phyloP scores from a whole-genome alignment of 2,113 vertebrate genomes.

The Pteruthius melanotis region DNA sequence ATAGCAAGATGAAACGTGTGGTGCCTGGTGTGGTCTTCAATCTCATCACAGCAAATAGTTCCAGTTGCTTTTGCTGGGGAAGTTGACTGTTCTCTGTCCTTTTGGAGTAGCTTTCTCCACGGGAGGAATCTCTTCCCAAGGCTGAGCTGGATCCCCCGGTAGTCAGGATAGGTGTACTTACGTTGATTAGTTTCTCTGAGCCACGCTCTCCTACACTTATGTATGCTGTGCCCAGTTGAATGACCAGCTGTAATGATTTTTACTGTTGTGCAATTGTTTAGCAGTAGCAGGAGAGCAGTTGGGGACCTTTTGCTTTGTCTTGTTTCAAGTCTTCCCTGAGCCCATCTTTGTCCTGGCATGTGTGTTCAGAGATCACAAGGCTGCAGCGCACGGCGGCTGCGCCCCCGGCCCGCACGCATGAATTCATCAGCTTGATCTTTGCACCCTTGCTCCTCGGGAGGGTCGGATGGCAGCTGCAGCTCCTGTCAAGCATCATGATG shows the following conservation, averaged over 20 bases:
- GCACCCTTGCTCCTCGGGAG: not conserved
- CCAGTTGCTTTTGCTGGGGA: not conserved
- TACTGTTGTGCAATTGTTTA: not conserved
- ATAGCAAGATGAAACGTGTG: not conserved
- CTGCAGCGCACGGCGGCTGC: rapidly evolving
- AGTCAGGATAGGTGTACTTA: not conserved
- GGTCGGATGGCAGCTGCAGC: slow-evolving; percentile 36
- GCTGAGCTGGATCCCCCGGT: not conserved
- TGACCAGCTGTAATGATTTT: not conserved
- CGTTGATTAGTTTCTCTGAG: not conserved
- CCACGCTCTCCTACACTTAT: rapidly evolving
- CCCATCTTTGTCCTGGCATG: not conserved
- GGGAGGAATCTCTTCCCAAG: not conserved
- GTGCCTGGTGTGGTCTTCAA: not conserved
- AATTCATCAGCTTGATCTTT: slow-evolving; percentile 46
- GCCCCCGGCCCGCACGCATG: not conserved
- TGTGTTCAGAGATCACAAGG: not conserved
- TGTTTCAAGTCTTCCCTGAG: not conserved
- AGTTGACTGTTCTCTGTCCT: not conserved
- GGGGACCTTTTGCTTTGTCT: not conserved
- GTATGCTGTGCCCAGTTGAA: not conserved
- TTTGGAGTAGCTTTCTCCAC: not conserved
- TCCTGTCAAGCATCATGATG: slow-evolving; percentile 4
- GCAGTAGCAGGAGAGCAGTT: not conserved
- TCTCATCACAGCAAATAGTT: not conserved